Conservation (phyloP, 2,888 invertebrate species). For the Andrena hattorfiana region DNA sequence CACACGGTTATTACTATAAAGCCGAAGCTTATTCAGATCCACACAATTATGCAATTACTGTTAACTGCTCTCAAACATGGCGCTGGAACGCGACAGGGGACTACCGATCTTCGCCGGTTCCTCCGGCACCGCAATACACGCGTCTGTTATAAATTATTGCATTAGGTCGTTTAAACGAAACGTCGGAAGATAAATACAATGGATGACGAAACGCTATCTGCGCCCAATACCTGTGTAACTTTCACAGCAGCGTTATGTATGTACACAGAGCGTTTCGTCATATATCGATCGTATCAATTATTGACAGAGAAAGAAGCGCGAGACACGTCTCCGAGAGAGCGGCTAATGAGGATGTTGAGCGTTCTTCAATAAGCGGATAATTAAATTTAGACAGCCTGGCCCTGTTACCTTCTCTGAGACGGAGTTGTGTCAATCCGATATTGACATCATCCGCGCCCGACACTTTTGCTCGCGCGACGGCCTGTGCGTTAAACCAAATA, state of each 20-base stretch:
- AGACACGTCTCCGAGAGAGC: neutral
- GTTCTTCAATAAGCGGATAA: neutral
- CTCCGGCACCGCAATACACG: conserved; percentile 1
- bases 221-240: conserved; percentile 30
- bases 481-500: conserved; percentile 6
- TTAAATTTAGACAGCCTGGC: conserved; percentile 13
- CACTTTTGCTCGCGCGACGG: neutral
- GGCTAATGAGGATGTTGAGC: neutral
- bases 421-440: conserved; percentile 3
- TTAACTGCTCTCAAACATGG: conserved; percentile 53
- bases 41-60: conserved; percentile 65
- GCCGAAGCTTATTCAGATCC: conserved; percentile 52
- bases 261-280: conserved; percentile 25
- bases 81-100: neutral
- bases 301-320: neutral
- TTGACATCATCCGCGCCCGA: conserved; percentile 2
- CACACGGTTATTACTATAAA: conserved; percentile 28
- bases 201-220: conserved; percentile 52
- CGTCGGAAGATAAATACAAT: conserved; percentile 36
- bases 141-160: conserved; percentile 26
- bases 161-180: conserved; percentile 13
- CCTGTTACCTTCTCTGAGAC: conserved; percentile 22
- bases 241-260: neutral
- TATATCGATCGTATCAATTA: conserved; percentile 29
- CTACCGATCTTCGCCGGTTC: neutral